These are phyloP conservation scores for Leucoraja erinaceus DNA, from an alignment of 2,113 vertebrate species.

Conservation along the genomic window DNA sequence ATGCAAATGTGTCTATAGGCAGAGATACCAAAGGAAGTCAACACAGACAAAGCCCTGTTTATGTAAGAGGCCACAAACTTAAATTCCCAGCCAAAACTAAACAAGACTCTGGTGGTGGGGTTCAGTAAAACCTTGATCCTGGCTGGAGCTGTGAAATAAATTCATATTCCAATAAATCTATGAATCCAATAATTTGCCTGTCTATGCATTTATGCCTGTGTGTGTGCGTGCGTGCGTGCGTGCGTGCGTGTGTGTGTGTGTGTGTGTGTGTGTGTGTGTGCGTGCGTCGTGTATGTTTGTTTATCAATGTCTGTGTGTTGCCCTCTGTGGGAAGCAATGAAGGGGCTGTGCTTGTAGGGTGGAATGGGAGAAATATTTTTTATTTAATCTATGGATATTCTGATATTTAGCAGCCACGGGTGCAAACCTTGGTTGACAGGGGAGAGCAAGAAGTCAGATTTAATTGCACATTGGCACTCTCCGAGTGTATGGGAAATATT, in stretches of 20 bases:
- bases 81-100: background rate
- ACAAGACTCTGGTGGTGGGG: background rate
- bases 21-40: slow-evolving; percentile 21
- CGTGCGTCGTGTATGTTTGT: too few species aligned
- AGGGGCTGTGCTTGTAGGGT: too few species aligned
- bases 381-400: background rate
- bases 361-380: background rate
- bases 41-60: slow-evolving; percentile 22
- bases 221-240: background rate
- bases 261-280: background rate
- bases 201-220: background rate
- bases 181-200: background rate
- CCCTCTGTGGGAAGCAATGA: background rate
- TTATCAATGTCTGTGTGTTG: background rate
- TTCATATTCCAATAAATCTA: slow-evolving; percentile 4
- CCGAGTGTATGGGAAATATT: background rate
- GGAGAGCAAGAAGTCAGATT: background rate
- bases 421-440: background rate
- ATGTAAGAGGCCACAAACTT: background rate
- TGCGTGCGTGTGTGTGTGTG: too few species aligned
- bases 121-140: slow-evolving; percentile 3
- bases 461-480: background rate
- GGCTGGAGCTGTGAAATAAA: background rate
- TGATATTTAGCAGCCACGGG: background rate
- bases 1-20: slow-evolving; percentile 3